Evolutionary conservation across 2,888 invertebrate genomes (phyloP).

Genomic region (Rhaphigaster nebulosa): DNA sequence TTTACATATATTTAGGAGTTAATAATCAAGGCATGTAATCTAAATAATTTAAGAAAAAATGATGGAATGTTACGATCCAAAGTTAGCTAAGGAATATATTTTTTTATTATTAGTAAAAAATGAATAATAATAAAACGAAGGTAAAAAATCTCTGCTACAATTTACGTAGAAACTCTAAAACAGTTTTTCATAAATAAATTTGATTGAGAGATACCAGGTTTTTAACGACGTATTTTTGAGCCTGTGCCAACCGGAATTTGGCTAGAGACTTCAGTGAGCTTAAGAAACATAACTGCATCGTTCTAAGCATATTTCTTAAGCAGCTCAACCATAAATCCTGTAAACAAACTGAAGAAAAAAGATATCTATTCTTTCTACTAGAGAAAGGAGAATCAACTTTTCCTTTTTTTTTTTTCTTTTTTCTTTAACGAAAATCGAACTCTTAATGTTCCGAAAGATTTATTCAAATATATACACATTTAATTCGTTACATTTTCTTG

Average conservation of each 20-base stretch:
- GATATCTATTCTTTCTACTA: neutral
- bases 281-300: neutral
- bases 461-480: neutral
- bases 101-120: neutral
- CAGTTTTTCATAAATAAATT: neutral
- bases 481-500: no score
- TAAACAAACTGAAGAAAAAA: neutral
- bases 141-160: neutral
- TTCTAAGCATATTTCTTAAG: neutral
- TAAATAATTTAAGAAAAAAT: no score
- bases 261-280: neutral
- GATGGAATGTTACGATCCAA: no score
- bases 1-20: no score
- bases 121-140: neutral
- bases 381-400: neutral
- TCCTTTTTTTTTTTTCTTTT: neutral
- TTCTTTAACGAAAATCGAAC: neutral
- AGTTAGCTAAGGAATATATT: no score
- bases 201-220: neutral
- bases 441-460: neutral
- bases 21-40: no score
- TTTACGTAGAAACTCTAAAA: neutral
- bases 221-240: neutral
- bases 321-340: neutral
- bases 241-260: neutral